Evolutionary conservation across 2,797 vertebrate species (phyloP).

Genomic region (Arremon aurantiirostris): DNA sequence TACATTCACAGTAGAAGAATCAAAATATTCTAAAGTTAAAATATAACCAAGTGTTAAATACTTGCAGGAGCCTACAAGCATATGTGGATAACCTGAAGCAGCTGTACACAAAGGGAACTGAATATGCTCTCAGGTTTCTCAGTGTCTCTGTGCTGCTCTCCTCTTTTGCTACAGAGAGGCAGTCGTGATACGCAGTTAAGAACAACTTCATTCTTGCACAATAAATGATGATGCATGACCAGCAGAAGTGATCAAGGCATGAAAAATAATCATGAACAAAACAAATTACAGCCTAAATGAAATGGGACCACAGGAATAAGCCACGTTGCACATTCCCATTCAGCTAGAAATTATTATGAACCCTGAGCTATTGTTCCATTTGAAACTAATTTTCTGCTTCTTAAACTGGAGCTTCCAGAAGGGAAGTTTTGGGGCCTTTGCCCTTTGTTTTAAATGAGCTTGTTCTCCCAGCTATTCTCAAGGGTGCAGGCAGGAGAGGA

Average conservation of each 20-base stretch:
- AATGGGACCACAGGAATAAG: not conserved
- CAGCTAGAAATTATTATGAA: not conserved
- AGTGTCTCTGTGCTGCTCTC: not conserved
- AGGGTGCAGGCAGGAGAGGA: not conserved
- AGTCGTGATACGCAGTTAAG: not conserved
- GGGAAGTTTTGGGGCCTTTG: accelerated
- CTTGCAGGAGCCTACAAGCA: not conserved
- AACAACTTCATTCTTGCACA: not conserved
- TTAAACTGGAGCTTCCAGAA: not conserved
- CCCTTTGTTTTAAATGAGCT: not conserved
- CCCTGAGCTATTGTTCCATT: not conserved
- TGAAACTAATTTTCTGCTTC: slow-evolving; percentile 27
- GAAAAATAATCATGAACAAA: not conserved
- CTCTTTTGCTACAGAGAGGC: not conserved
- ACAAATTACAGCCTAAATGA: not conserved
- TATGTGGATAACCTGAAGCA: not conserved
- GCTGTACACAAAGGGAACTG: not conserved
- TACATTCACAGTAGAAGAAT: not conserved
- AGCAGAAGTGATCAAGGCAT: not conserved
- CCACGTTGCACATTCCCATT: not conserved
- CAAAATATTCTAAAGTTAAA: not conserved
- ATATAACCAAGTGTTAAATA: not conserved
- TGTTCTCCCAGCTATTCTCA: not conserved
- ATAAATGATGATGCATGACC: not conserved
- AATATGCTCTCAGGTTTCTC: not conserved